Conservation (phyloP, 2,113 vertebrate species). For the Eulemur macaco region DNA sequence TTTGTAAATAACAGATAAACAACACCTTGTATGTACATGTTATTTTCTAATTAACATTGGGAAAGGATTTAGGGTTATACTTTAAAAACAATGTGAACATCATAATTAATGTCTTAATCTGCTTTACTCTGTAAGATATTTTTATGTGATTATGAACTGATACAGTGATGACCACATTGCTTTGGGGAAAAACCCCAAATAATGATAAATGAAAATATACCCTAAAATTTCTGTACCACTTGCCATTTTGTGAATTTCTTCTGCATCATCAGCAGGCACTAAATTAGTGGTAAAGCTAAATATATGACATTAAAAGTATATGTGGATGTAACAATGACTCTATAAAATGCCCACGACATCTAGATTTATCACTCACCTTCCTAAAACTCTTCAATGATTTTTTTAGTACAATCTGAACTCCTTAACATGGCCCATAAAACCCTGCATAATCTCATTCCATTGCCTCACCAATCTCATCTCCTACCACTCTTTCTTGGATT, state of each 20-base stretch:
- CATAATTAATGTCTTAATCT: slow-evolving; percentile 60
- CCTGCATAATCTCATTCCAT: not conserved
- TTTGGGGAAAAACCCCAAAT: not conserved
- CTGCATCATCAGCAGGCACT: not conserved
- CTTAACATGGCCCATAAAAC: not conserved
- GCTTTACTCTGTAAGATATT: not conserved
- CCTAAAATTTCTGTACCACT: not conserved
- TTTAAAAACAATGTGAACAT: not conserved
- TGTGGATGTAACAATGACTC: not conserved
- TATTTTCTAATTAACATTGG: slow-evolving; percentile 43
- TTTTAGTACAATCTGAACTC: not conserved
- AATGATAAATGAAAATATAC: not conserved
- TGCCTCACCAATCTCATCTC: not conserved
- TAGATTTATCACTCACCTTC: not conserved
- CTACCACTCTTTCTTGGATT: not conserved
- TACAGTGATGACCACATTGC: not conserved
- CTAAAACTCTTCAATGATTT: not conserved
- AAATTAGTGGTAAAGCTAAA: not conserved
- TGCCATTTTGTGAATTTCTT: not conserved
- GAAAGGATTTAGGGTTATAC: not conserved
- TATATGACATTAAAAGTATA: not conserved
- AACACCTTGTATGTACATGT: slow-evolving; percentile 42
- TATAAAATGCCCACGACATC: not conserved
- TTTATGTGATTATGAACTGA: slow-evolving; percentile 27
- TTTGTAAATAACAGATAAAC: slow-evolving; percentile 77